Evolutionary conservation across 1,140 invertebrate species (phyloP), one percentile per base, ranked within the genome.

Genomic region (Aphaenogaster ashmeadi): DNA sequence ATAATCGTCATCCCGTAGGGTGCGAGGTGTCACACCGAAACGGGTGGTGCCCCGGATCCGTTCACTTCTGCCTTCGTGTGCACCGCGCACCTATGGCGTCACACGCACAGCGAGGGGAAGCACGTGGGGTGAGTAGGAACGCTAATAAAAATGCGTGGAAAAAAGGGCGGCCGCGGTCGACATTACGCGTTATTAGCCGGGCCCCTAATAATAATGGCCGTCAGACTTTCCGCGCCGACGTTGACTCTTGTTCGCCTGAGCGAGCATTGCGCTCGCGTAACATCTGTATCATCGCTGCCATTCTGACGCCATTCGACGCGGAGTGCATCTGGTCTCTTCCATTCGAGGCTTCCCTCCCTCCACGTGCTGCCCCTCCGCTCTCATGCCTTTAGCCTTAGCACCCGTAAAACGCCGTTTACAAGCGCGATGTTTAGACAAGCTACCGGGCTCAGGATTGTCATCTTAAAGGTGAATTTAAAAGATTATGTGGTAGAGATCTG

Each of bases 121-220:
- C 47, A 38, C 79, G 21, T 44, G 58, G 15, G 71, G 15, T 36
- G 75, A 7, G 44, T 60, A 58, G 58, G 6, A 52, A 54, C 21
- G 58, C 47, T 67, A 87, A 89, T 89, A 87, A 87, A 89, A 83
- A 87, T 66, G 69, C 67, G 36, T 44, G 52, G 52, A 75, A 83
- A 52, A 64, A 67, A 67, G 56, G 41, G 66, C 47, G 60, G 56
- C 54, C 81, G 91, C 90, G 91, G 90, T 91, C 47, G 86, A 84
- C 91, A 94, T 95, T 94, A 94, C 92, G 90, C 87, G 90, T 93
- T 94, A 94, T 94, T 95, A 95, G 94, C 87, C 91, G 93, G 92
- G 41, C 41, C 69, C 92, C 93, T 93, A 94, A 93, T 94, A 93
- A 91, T 90, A 88, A 88, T 89, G 86, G 71, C 88, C 80, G 77